A percentile compares a stretch with the other conserved stretches of the same genome.
Evolutionary conservation across 2,888 invertebrate genomes (phyloP).

Genomic region (Agonopterix arenella): DNA sequence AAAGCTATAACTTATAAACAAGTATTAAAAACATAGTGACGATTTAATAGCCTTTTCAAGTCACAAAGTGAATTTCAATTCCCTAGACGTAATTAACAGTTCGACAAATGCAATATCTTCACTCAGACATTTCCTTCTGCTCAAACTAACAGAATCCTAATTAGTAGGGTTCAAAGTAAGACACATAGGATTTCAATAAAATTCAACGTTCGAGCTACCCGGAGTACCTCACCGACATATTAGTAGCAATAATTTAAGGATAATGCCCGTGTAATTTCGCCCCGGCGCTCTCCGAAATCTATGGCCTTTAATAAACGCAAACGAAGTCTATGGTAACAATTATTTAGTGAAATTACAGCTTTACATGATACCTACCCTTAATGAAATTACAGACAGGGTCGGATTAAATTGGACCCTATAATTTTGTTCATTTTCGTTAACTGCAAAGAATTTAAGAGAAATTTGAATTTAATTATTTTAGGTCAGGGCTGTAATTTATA

Average conservation of each 20-base stretch:
- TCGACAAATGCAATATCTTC: no score
- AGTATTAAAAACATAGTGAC: no score
- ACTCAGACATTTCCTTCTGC: no score
- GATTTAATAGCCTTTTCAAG: no score
- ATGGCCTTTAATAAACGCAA: conserved; percentile 72
- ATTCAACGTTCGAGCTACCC: neutral
- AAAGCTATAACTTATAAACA: no score
- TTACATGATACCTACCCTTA: conserved; percentile 52
- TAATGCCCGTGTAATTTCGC: conserved; percentile 66
- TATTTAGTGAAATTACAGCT: conserved; percentile 67
- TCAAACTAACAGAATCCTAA: neutral
- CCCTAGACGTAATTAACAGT: no score
- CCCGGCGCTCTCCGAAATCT: conserved; percentile 60
- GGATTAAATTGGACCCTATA: conserved; percentile 39
- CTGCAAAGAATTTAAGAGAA: neutral
- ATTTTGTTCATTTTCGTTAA: neutral
- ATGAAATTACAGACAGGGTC: conserved; percentile 55
- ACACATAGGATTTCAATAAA: conserved; percentile 2
- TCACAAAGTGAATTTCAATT: no score
- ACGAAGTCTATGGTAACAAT: conserved; percentile 57
- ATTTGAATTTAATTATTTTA: no score
- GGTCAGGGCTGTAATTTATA: no score
- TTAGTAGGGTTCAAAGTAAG: conserved; percentile 1
- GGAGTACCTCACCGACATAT: conserved; percentile 50
- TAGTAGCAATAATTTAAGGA: conserved; percentile 69